Percentiles rank a stretch among this genome's conserved stretches.
These are phyloP conservation scores for Druceiella hillmani DNA, from an alignment of 2,888 invertebrate genomes.

Conservation along the genomic window DNA sequence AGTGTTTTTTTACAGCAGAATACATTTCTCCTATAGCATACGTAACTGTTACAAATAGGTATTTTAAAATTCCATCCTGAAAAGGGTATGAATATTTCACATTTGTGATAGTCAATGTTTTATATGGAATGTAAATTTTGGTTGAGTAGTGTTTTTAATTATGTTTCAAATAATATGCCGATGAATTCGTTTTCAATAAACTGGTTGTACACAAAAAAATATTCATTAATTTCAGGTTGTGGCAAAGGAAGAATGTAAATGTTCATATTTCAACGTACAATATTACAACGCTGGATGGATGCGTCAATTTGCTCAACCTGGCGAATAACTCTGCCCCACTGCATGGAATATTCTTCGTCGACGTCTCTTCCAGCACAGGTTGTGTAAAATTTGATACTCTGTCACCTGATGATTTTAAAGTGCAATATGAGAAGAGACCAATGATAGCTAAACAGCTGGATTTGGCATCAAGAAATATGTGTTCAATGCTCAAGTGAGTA, in stretches of 20 bases:
- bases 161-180: too few relatives aligned
- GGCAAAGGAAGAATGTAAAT: slow-evolving; percentile 27
- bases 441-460: slow-evolving; percentile 30
- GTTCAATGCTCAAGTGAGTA: slow-evolving; percentile 31
- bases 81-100: too few relatives aligned
- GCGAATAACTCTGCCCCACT: slow-evolving; percentile 28
- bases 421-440: slow-evolving; percentile 28
- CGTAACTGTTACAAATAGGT: too few relatives aligned
- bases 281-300: slow-evolving; percentile 27
- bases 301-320: slow-evolving; percentile 27
- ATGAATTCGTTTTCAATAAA: too few relatives aligned
- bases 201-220: too few relatives aligned
- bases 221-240: slow-evolving; percentile 25
- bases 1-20: too few relatives aligned
- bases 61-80: too few relatives aligned
- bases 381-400: slow-evolving; percentile 19
- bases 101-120: too few relatives aligned
- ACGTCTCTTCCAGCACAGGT: slow-evolving; percentile 23
- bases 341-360: slow-evolving; percentile 30
- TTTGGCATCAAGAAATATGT: slow-evolving; percentile 28
- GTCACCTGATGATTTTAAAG: slow-evolving; percentile 24
- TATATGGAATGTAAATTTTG: too few relatives aligned
- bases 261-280: slow-evolving; percentile 26
- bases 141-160: too few relatives aligned
- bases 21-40: too few relatives aligned